Base-by-base conservation (phyloP, 1,140 invertebrate genomes). In the Thaumatotibia leucotreta region DNA sequence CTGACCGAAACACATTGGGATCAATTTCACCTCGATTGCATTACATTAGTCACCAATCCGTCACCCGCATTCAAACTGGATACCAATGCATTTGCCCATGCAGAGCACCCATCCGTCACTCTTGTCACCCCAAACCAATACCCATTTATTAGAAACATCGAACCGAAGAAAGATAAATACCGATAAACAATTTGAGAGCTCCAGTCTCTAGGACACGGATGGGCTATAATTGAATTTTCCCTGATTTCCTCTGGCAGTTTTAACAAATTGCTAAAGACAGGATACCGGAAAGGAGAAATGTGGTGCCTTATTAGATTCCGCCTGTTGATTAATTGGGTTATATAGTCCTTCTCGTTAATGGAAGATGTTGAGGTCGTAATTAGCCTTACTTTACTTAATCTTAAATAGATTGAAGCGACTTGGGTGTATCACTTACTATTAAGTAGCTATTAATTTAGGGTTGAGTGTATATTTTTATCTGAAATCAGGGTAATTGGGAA, bases 161-260 rank as follows among this genome's bases (percentile, higher is more conserved):
- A 63, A 24, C 61, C 61, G 14, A 39, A 39, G 33, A 39, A 63
- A 33, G 61, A 63, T 63, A 63, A 63, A 63, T 24, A 39, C 61
- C 61, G 32, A 33, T 63, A 63, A 63, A 63, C 35, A 35, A 63
- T 63, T 63, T 63, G 22, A 63, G 23, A 63, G 61, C 31, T 32
- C 32, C 14, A 11, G 61, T 32, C 17, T 10, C 61, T 22, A 63
- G 61, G 61, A 22, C 31, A 35, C 31, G 11, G 23, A 11, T 11
- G 32, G 31, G 22, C 33, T 63, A 63, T 63, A 63, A 63, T 63
- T 63, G 32, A 39, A 63, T 63, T 63, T 63, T 11, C 61, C 17
- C 31, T 11, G 61, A 63, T 63, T 63, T 39, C 32, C 33, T 33
- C 33, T 35, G 61, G 33, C 52, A 58, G 17, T 63, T 39, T 63